These are phyloP conservation scores for Cheilinus undulatus DNA, from an alignment of 2,113 vertebrate species.

Conservation along the genomic window DNA sequence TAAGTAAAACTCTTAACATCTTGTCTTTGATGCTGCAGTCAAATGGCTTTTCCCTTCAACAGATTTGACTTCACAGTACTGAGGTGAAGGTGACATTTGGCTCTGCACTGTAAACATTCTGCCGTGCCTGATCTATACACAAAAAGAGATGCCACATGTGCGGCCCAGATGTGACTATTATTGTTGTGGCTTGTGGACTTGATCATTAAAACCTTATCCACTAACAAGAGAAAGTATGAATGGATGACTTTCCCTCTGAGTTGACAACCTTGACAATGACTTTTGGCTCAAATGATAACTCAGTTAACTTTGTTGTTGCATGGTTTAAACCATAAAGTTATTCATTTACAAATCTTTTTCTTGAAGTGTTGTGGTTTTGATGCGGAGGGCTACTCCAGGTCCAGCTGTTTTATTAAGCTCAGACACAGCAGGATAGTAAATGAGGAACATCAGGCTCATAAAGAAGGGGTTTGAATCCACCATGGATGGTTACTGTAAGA, in stretches of 20 bases:
- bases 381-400: conserved; percentile 1
- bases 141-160: conserved; percentile 70
- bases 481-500: too few species aligned
- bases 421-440: neutral
- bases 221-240: conserved; percentile 57
- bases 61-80: conserved; percentile 20
- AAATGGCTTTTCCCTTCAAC: conserved; percentile 8
- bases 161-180: conserved; percentile 76
- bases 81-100: conserved; percentile 52
- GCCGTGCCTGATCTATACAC: conserved; percentile 53
- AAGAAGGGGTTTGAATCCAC: neutral
- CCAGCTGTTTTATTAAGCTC: neutral
- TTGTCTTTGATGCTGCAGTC: conserved; percentile 31
- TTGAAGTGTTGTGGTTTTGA: conserved; percentile 6
- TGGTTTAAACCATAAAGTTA: conserved; percentile 3
- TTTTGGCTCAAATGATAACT: conserved; percentile 40
- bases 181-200: conserved; percentile 59
- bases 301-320: conserved; percentile 5
- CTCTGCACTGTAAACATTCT: conserved; percentile 57
- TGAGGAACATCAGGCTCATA: neutral
- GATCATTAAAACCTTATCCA: conserved; percentile 35
- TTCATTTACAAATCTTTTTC: conserved; percentile 39
- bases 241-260: conserved; percentile 39
- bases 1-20: conserved; percentile 21
- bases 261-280: conserved; percentile 25